Evolutionary conservation across 2,888 invertebrate species (phyloP).

Genomic region (Ochropacha duplaris): DNA sequence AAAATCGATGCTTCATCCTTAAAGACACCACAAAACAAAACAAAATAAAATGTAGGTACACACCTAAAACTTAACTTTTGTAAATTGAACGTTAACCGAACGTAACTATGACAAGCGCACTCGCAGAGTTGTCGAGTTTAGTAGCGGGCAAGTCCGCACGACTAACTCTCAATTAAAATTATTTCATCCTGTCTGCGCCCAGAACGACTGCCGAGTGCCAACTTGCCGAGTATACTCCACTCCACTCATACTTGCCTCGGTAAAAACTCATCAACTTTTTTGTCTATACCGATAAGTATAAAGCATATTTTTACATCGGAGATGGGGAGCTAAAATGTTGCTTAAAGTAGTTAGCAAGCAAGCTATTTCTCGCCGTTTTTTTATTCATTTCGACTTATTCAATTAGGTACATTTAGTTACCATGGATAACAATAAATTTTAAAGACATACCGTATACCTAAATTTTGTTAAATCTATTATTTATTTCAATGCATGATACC

Average conservation of each 20-base stretch:
- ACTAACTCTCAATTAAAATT: conserved; percentile 53
- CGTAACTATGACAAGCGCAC: conserved; percentile 25
- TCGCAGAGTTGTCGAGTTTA: conserved; percentile 14
- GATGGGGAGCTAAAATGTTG: conserved; percentile 25
- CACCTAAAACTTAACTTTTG: background rate
- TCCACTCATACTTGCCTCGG: conserved; percentile 17
- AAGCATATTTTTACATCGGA: conserved; percentile 23
- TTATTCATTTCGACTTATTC: too few species aligned
- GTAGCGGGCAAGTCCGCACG: conserved; percentile 31
- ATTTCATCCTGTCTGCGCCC: conserved; percentile 17
- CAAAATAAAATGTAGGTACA: too few species aligned
- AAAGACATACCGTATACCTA: too few species aligned
- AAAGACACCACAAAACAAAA: too few species aligned
- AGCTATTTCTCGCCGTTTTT: too few species aligned
- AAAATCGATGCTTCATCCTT: too few species aligned
- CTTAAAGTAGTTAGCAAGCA: conserved; percentile 5
- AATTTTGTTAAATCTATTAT: too few species aligned
- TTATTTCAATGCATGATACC: too few species aligned
- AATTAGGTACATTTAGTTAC: too few species aligned
- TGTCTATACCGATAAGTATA: conserved; percentile 27
- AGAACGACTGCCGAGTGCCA: conserved; percentile 24
- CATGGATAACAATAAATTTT: too few species aligned
- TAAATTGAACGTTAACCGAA: conserved; percentile 13
- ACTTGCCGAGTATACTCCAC: too few species aligned
- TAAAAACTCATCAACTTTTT: conserved; percentile 35